Base-by-base conservation (phyloP, 2,113 vertebrate genomes). In the Oryzias melastigma region DNA sequence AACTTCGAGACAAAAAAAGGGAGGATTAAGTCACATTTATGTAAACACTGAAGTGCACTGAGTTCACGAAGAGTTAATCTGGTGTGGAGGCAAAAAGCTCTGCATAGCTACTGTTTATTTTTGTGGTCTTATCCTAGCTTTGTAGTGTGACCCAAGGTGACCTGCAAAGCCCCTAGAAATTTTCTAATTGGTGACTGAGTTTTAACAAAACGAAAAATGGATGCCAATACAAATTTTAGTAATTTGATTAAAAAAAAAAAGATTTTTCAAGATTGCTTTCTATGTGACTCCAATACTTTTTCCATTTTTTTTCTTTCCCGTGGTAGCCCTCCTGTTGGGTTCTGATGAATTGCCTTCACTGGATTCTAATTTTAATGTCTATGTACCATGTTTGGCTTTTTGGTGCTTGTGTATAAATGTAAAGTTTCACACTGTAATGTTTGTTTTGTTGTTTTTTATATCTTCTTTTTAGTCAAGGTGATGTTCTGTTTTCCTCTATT, bases 381-480 rank as follows among this genome's bases (percentile, higher is more conserved):
- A 58, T 85, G 78, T 89, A 83, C 81, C 82, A 82, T 49, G 80
- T 84, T 88, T 85, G 82, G 85, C 85, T 88, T 90, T 83, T 88
- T 83, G 84, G 87, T 86, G 85, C 86, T 89, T 85, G 82, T 92
- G 90, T 93, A 92, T 90, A 93, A 89, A 89, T 91, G 90, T 91
- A 92, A 90, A 91, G 78, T 78, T 65, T 71, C 79, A 41, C 90
- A 90, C 88, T 90, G 91, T 91, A 86, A 81, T 62, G 75, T 88
- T 90, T 78, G 70, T 83, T 86, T 83, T 86, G 87, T 56, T 86
- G 86, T 70, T 71, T 89, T 87, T 88, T 86, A 68, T 87, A 84
- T 82, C 57, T 50, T 81, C 24, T 81, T 81, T 76, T 82, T 74
- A 73, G 52, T 80, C 74, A 50, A 74, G 68, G 55, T 86, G 88